Base-by-base conservation (phyloP, 2,797 vertebrate species). In the Thaleichthys pacificus region DNA sequence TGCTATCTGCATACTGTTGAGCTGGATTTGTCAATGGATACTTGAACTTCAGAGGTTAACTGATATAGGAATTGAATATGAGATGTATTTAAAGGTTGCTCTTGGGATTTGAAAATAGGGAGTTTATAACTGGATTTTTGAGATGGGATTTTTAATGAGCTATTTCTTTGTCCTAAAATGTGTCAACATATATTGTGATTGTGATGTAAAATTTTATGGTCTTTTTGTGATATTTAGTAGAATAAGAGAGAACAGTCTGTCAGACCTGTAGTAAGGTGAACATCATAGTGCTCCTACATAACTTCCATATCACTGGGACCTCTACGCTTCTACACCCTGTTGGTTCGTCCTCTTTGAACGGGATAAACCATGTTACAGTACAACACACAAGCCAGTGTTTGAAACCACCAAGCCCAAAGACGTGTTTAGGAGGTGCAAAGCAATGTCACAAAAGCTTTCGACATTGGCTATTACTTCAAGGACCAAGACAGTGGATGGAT, bases 321-420 rank as follows among this genome's bases (percentile, higher is more conserved):
- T 11, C 42, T 11, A 47, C 6, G 32, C 32, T 35, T 6, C 32
- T 35, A 35, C 32, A 35, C 32, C 32, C 32, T 35, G 32, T 8
- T 35, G 32, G 32, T 35, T 7, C 8, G 8, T 21, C 17, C 63
- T 12, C 14, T n/a, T n/a, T 47, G 9, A 65, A 47, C 63, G 2
- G 38, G 15, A 26, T 62, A 17, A 32, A 75, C 74, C 74, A 54
- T 70, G 69, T 60, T 63, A 73, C 70, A 68, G 68, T 83, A 64
- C n/a, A 3, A 71, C 73, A 76, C 62, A 49, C 54, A 74, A 83
- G 79, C 75, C 68, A 63, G 81, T 89, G 85, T 89, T 89, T 84
- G 60, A 74, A 80, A 77, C 77, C 75, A 77, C 79, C 73, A 70
- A 82, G 81, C 85, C 85, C 85, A 88, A 91, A 88, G 42, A 69